These are phyloP conservation scores for Fulmarus glacialis DNA, from an alignment of 2,113 vertebrate genomes.

Conservation along the genomic window DNA sequence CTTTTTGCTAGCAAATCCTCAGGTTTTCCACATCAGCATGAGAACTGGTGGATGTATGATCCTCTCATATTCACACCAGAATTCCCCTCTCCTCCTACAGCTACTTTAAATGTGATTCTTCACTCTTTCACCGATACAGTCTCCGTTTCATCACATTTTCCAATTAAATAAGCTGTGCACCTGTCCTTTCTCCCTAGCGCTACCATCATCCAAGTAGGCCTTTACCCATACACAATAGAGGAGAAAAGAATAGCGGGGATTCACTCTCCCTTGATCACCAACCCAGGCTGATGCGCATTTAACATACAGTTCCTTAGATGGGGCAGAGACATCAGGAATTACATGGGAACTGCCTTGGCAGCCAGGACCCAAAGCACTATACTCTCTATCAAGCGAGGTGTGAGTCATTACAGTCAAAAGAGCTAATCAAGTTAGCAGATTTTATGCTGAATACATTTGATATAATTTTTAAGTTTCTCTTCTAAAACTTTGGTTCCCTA, in stretches of 20 bases:
- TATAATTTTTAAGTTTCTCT: conserved; percentile 42
- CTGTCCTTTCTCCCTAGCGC: neutral
- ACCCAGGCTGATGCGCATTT: neutral
- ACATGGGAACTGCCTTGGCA: neutral
- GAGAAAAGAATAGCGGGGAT: neutral
- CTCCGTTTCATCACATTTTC: neutral
- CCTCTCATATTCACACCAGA: neutral
- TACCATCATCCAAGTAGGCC: neutral
- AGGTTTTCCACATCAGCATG: neutral
- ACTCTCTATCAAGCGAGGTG: neutral
- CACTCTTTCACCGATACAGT: neutral
- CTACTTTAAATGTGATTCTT: neutral
- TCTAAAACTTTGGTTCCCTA: conserved; percentile 30
- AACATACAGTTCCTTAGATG: neutral
- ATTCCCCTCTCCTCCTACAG: neutral
- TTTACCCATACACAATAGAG: neutral
- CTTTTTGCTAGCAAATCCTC: neutral
- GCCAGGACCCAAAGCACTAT: neutral
- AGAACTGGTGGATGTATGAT: neutral
- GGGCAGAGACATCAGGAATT: neutral
- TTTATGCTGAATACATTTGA: conserved; percentile 42
- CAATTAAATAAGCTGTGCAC: neutral
- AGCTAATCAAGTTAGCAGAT: conserved; percentile 51
- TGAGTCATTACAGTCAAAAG: conserved; percentile 37
- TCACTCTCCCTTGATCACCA: neutral